phyloP scores from a whole-genome alignment of 1,140 invertebrate species.

The Sinonovacula constricta region DNA sequence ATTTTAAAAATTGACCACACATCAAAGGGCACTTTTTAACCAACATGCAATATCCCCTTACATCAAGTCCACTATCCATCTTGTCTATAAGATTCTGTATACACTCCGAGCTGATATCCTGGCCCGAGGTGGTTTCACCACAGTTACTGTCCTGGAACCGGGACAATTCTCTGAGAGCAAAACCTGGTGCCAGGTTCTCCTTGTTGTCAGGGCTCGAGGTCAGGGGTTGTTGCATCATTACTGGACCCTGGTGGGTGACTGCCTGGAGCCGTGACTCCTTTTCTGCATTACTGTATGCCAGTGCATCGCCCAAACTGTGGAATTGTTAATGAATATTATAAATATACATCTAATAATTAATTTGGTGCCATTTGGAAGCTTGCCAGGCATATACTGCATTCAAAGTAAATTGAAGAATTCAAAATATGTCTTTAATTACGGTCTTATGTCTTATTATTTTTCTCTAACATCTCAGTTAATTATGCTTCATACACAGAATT shows the following conservation, averaged over 20 bases:
- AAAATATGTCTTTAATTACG: too few relatives aligned
- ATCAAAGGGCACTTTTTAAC: too few relatives aligned
- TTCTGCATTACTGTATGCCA: constrained; percentile 60
- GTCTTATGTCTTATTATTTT: too few relatives aligned
- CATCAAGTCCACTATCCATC: constrained; percentile 69
- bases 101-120: constrained; percentile 52
- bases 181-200: constrained; percentile 52
- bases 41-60: too few relatives aligned
- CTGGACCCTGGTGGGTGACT: background rate
- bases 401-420: too few relatives aligned
- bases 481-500: too few relatives aligned
- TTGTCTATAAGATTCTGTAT: constrained; percentile 69
- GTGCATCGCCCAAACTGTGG: constrained; percentile 65
- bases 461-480: too few relatives aligned
- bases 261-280: constrained; percentile 13
- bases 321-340: too few relatives aligned
- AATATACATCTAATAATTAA: too few relatives aligned
- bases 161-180: background rate
- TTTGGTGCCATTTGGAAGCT: too few relatives aligned
- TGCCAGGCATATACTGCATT: too few relatives aligned
- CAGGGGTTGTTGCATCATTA: background rate
- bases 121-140: background rate
- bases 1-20: too few relatives aligned
- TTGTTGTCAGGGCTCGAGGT: constrained; percentile 46
- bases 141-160: background rate